Evolutionary conservation across 1,140 invertebrate genomes (phyloP).

Genomic region (Akabosia matsudoensis): DNA sequence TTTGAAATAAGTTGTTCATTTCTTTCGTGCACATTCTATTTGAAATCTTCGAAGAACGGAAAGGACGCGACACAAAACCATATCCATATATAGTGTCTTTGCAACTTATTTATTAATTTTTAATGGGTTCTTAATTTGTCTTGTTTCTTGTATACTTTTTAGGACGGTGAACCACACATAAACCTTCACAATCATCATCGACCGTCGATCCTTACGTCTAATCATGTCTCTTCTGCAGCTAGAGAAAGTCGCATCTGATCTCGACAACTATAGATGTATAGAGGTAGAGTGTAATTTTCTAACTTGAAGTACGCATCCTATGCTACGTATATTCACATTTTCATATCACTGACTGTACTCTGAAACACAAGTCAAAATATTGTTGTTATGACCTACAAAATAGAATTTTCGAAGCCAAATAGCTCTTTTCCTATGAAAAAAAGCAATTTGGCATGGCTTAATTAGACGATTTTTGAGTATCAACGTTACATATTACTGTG

Average conservation of each 20-base stretch:
- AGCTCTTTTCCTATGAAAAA: too few species aligned
- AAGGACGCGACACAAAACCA: too few species aligned
- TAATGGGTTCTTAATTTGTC: background rate
- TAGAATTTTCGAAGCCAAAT: too few species aligned
- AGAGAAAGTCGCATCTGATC: constrained; percentile 42
- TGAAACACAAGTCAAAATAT: background rate
- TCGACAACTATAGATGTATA: background rate
- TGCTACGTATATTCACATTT: background rate
- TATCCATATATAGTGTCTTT: too few species aligned
- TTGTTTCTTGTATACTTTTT: too few species aligned
- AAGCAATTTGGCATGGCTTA: too few species aligned
- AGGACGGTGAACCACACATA: constrained; percentile 36
- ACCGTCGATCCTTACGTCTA: constrained; percentile 31
- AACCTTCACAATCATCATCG: constrained; percentile 39
- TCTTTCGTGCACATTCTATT: too few species aligned
- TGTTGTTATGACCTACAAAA: background rate
- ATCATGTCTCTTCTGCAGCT: constrained; percentile 26
- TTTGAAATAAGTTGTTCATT: too few species aligned
- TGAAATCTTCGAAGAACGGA: too few species aligned
- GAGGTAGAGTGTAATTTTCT: background rate
- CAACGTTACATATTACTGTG: too few species aligned
- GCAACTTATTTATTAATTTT: background rate
- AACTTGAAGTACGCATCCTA: background rate
- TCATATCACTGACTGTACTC: constrained; percentile 14
- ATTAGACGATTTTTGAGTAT: too few species aligned